These are phyloP conservation scores for Fulmarus glacialis DNA, from an alignment of 2,113 vertebrate species.

Conservation along the genomic window DNA sequence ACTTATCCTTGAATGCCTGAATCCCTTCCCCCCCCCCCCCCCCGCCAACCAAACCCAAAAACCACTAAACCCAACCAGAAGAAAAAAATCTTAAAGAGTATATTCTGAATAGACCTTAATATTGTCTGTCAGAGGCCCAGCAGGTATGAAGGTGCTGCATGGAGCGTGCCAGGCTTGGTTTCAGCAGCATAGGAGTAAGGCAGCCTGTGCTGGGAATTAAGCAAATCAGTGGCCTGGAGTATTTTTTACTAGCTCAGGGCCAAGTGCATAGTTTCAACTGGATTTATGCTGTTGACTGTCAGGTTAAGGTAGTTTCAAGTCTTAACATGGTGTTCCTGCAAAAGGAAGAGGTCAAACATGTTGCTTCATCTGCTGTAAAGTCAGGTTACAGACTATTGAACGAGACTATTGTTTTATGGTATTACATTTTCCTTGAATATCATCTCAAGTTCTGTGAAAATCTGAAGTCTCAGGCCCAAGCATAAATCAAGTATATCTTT, in stretches of 20 bases:
- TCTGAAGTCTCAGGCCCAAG: neutral
- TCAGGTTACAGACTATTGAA: neutral
- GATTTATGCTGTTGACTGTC: neutral
- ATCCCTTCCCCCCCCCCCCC: neutral
- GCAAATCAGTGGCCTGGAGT: neutral
- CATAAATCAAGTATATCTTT: neutral
- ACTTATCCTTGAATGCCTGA: neutral
- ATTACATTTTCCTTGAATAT: neutral
- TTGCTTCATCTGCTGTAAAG: neutral
- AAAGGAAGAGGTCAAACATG: neutral
- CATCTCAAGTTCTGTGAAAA: neutral
- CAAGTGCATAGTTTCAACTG: neutral
- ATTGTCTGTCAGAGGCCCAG: neutral
- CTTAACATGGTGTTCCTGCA: neutral
- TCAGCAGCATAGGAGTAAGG: neutral
- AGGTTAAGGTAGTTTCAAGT: neutral
- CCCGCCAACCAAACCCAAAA: neutral
- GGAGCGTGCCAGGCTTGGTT: neutral
- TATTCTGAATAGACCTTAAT: neutral
- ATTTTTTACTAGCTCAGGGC: neutral
- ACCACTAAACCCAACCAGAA: neutral
- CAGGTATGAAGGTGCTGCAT: neutral
- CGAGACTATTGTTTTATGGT: neutral
- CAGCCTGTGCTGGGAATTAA: neutral
- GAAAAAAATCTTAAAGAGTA: neutral